Base-by-base conservation (phyloP, 2,113 vertebrate genomes). In the Micromys minutus region DNA sequence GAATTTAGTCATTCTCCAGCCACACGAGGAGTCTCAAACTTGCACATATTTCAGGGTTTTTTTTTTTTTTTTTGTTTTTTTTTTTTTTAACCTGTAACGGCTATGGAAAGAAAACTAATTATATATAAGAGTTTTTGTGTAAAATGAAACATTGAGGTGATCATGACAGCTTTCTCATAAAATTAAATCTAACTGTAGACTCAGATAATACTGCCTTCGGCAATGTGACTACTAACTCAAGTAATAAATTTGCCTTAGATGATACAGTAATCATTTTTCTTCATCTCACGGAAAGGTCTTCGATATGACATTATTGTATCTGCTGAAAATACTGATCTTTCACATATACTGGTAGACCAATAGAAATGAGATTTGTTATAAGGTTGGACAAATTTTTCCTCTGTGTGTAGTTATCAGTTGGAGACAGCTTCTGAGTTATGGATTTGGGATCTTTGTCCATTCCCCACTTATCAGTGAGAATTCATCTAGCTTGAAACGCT, bases 211-310 rank as follows among this genome's bases (percentile, higher is more conserved):
- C 3, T 36, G 11, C 3, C 4, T 63, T 80, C n/a, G 79, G 4
- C 19, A 47, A 71, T 42, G 3, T 17, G 0, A 65, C 81, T 10
- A 47, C 12, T 10, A 61, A 75, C 1, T 1, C 11, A 16, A n/a
- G 19, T 2, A 42, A 57, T 29, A 36, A 2, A 52, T 11, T 24
- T 4, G 8, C 1, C 2, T 26, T 45, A 3, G 42, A 9, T 57
- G 19, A 22, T 19, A 72, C 3, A 45, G 21, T 84, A 22, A 63
- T 61, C 22, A 9, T 1, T 69, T 65, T 87, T 31, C 16, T 63
- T 87, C 61, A 63, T n/a, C 4, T 24, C n/a, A 57, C 7, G 42
- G 59, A 45, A 10, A 55, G 19, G 12, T 42, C 1, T 47, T 57
- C 17, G 65, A 5, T 24, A 2, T 4, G 34, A 7, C 4, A 57